Percentiles rank a stretch among this genome's conserved stretches.
These are phyloP conservation scores for Thunnus maccoyii DNA, from an alignment of 2,113 vertebrate genomes.

Conservation along the genomic window DNA sequence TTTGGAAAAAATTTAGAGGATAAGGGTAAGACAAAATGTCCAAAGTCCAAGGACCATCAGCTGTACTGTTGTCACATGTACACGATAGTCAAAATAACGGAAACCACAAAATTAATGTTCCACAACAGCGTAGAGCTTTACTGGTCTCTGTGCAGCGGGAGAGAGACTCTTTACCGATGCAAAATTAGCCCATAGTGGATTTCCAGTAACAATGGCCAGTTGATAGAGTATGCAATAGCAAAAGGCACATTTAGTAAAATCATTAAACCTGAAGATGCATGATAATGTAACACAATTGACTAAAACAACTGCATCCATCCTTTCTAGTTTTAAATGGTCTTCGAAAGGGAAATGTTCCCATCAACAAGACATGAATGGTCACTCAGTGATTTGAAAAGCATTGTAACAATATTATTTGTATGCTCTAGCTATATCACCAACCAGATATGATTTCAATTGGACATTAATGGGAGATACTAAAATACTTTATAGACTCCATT, in stretches of 20 bases:
- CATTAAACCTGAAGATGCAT: slow-evolving; percentile 19
- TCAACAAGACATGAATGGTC: not conserved
- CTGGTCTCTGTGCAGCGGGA: not conserved
- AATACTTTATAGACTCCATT: not conserved
- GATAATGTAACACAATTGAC: slow-evolving; percentile 16
- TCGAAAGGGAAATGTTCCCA: not conserved
- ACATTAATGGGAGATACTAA: slow-evolving; percentile 22
- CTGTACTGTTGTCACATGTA: too few relatives aligned
- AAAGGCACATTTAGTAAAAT: not conserved
- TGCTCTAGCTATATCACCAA: not conserved
- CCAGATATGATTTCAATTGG: slow-evolving; percentile 29
- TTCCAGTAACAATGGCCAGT: not conserved
- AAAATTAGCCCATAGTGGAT: not conserved
- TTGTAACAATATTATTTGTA: slow-evolving; percentile 27
- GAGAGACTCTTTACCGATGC: not conserved
- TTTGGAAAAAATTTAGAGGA: not conserved
- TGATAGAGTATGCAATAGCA: not conserved
- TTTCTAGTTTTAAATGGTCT: slow-evolving; percentile 7
- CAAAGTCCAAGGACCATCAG: not conserved
- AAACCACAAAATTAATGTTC: not conserved
- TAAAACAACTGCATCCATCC: not conserved
- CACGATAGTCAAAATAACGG: not conserved
- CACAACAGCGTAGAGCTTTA: not conserved
- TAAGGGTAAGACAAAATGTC: not conserved
- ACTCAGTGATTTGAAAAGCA: slow-evolving; percentile 16